A percentile compares a stretch with the other conserved stretches of the same genome.
Conservation (phyloP, 2,113 vertebrate genomes). For the Silurus meridionalis region DNA sequence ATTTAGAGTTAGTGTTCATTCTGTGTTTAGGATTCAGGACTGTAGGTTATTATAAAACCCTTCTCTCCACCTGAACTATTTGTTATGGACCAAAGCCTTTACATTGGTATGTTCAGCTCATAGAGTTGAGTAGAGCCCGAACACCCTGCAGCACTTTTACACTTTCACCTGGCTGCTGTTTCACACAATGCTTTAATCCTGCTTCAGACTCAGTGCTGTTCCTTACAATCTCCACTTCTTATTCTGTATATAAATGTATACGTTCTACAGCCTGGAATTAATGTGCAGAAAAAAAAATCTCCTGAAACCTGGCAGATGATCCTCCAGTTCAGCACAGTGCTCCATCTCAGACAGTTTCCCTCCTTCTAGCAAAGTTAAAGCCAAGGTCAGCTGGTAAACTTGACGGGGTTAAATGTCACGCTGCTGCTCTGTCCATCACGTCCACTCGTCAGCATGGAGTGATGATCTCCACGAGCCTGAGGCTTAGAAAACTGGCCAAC, state of each 20-base stretch:
- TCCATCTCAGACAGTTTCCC: neutral
- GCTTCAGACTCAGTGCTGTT: neutral
- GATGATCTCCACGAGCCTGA: constrained; percentile 32
- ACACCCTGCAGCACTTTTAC: neutral
- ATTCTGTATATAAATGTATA: neutral
- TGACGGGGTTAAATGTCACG: constrained; percentile 31
- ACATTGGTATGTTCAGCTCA: neutral
- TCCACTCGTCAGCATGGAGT: constrained; percentile 12
- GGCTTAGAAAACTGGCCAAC: constrained; percentile 7
- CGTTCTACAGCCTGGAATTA: neutral
- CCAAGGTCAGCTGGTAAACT: neutral
- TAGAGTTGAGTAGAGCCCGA: neutral
- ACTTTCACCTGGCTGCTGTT: neutral
- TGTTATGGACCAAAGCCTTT: neutral
- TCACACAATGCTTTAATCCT: neutral
- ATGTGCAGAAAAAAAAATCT: neutral
- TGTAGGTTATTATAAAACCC: neutral
- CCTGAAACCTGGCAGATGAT: neutral
- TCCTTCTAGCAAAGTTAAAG: neutral
- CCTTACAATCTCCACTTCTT: neutral
- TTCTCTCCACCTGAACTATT: neutral
- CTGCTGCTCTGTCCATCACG: constrained; percentile 14
- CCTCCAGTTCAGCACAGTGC: neutral
- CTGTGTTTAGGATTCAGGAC: neutral
- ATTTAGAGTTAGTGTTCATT: neutral